Conservation (phyloP, 2,888 invertebrate species). For the Calameuta filiformis region DNA sequence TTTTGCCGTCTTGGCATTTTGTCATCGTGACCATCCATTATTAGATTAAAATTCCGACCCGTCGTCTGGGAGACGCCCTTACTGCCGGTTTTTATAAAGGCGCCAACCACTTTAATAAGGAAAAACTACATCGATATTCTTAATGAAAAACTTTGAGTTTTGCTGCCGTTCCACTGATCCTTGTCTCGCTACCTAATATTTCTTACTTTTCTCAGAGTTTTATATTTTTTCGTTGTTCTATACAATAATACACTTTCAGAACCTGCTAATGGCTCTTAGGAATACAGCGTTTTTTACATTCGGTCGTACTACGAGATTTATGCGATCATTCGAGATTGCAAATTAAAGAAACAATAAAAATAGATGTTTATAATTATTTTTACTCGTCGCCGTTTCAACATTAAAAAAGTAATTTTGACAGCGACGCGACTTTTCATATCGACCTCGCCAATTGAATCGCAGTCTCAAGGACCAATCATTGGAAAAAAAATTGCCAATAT, state of each 20-base stretch:
- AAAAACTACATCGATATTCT: background rate
- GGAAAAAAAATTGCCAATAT: slow-evolving; percentile 40
- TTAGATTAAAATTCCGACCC: slow-evolving; percentile 26
- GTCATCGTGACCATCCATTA: background rate
- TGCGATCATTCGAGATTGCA: background rate
- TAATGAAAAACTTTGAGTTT: slow-evolving; percentile 11
- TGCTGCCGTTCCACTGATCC: background rate
- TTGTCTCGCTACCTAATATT: background rate
- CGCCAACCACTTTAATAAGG: background rate
- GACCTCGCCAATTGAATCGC: slow-evolving; percentile 22
- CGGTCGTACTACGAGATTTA: background rate
- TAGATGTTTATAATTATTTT: background rate
- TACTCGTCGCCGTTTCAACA: background rate
- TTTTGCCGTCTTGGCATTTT: background rate
- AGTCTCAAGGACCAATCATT: slow-evolving; percentile 39
- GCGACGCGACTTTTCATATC: slow-evolving; percentile 27
- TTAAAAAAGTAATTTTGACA: background rate
- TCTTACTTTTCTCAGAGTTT: background rate
- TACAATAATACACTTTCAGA: background rate
- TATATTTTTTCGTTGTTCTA: background rate
- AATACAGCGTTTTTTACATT: background rate
- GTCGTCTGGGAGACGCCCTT: background rate
- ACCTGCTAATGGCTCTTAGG: background rate
- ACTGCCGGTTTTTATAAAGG: background rate
- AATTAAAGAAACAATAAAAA: background rate